Evolutionary conservation across 2,888 invertebrate genomes (phyloP), one percentile per base, ranked within the genome.

Genomic region (Cantharis rufa): DNA sequence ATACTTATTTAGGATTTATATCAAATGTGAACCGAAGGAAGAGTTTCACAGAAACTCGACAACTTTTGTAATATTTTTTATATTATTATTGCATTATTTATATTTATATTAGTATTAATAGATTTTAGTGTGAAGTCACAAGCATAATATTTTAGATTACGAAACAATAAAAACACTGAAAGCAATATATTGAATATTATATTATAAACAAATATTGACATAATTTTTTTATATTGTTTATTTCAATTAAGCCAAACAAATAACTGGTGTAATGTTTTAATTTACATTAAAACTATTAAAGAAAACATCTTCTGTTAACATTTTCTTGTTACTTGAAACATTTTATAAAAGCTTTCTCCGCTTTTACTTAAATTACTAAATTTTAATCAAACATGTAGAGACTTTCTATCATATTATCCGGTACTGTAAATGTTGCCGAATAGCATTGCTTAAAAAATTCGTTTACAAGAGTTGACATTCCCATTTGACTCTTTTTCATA

Each of bases 401-500:
- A 28, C 62, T 13, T 71, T 71, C 63, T 69, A 69, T 75, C 68
- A 72, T 32, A 27, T 28, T 66, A 71, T 27, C 21, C 72, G 72
- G 15, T 68, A 28, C 70, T 68, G 64, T 66, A 72, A 73, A 48
- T 69, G 72, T 71, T 10, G 63, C 15, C 15, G 71, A 73, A 73
- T 71, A 32, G 70, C 71, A 68, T 66, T 68, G 72, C 72, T 72
- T 73, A 72, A 71, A 74, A 80, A 72, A 78, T 77, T 80, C 69
- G 70, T 71, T 72, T 78, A 79, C 72, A 76, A 72, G 76, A 73
- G 74, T 77, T 80, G 80, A 80, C 80, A 80, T 78, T 76, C 79
- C 72, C 79, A 78, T 80, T 80, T 80, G 76, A 79, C 80, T 78
- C 77, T 78, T 79, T 80, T 80, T 80, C 79, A 78, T 79, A 79